A percentile compares a stretch with the other conserved stretches of the same genome.
phyloP scores from a whole-genome alignment of 2,797 vertebrate species.

The Yasuhikotakia modesta region DNA sequence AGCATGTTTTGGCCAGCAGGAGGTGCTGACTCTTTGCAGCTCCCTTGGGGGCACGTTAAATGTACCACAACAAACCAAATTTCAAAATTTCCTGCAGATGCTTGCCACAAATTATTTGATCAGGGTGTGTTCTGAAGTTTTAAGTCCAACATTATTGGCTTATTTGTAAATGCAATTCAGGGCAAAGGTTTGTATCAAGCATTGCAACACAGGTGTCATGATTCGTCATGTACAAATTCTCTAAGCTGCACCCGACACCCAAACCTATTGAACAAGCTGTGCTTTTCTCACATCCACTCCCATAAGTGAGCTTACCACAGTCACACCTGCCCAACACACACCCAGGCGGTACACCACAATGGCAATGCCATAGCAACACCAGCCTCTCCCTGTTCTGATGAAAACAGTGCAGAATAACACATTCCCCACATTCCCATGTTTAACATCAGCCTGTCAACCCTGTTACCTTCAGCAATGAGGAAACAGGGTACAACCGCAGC shows the following conservation, averaged over 20 bases:
- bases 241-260: constrained; percentile 13
- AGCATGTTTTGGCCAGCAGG: no score
- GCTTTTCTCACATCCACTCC: constrained; percentile 51
- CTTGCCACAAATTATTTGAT: neutral
- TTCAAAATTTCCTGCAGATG: neutral
- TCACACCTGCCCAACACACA: constrained; percentile 61
- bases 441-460: constrained; percentile 57
- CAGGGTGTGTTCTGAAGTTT: neutral
- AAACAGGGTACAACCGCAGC: constrained; percentile 63
- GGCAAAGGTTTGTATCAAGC: neutral
- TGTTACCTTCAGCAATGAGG: constrained; percentile 63
- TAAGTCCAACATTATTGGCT: neutral
- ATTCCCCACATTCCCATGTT: constrained; percentile 63
- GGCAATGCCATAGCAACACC: constrained; percentile 29
- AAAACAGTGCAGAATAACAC: constrained; percentile 52
- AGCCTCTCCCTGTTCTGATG: constrained; percentile 62
- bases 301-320: constrained; percentile 42
- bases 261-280: constrained; percentile 1
- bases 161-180: neutral
- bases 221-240: neutral
- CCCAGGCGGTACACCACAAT: constrained; percentile 43
- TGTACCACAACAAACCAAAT: neutral
- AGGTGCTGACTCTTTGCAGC: neutral
- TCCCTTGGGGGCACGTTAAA: neutral
- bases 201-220: neutral